These are phyloP conservation scores for Leptodirus hochenwartii DNA, from an alignment of 2,888 invertebrate species.

Conservation along the genomic window DNA sequence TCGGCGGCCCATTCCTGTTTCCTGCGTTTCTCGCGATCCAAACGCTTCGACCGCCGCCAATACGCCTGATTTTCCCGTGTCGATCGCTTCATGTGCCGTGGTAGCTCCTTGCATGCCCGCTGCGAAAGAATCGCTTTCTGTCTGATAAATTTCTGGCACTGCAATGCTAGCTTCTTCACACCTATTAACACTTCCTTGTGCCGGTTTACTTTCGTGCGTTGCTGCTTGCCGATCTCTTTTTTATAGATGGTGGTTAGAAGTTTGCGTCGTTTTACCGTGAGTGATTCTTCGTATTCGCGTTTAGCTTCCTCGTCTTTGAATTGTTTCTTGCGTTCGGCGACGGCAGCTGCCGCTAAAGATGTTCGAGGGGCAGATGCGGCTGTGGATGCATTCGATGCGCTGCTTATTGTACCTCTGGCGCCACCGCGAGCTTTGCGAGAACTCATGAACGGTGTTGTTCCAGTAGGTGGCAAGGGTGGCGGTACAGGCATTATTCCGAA, in stretches of 20 bases:
- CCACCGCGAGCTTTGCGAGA: too few relatives aligned
- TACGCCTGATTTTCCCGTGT: slow-evolving; percentile 84
- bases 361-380: too few relatives aligned
- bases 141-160: slow-evolving; percentile 64
- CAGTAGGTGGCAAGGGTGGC: too few relatives aligned
- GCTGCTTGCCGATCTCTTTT: slow-evolving; percentile 85
- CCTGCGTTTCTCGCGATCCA: slow-evolving; percentile 77
- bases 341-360: too few relatives aligned
- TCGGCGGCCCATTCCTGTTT: slow-evolving; percentile 85
- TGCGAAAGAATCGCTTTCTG: slow-evolving; percentile 46
- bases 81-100: slow-evolving; percentile 77
- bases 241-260: slow-evolving; percentile 82
- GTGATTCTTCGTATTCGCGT: slow-evolving; percentile 55
- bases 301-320: slow-evolving; percentile 29
- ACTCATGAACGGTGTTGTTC: too few relatives aligned
- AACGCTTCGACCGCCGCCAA: slow-evolving; percentile 88
- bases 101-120: slow-evolving; percentile 83
- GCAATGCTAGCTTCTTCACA: slow-evolving; percentile 65
- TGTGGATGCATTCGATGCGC: too few relatives aligned
- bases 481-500: too few relatives aligned
- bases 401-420: too few relatives aligned
- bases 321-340: too few relatives aligned
- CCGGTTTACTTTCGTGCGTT: slow-evolving; percentile 66
- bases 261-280: slow-evolving; percentile 67
- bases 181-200: slow-evolving; percentile 76